These are phyloP conservation scores for Equus quagga DNA, from an alignment of 2,113 vertebrate species.

Conservation along the genomic window DNA sequence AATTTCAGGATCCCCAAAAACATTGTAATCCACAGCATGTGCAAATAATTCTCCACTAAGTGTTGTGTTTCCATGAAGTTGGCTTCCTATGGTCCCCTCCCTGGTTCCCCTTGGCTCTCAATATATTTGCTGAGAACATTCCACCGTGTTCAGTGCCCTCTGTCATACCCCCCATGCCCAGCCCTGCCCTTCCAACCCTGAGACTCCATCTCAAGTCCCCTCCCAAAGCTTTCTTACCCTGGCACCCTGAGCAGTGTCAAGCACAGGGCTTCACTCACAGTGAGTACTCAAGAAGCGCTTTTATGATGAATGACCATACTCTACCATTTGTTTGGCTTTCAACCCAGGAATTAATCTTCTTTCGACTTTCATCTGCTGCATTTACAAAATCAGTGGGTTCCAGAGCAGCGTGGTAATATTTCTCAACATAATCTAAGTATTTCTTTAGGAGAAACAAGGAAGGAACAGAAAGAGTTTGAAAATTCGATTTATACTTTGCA, in stretches of 20 bases:
- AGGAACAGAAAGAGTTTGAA: conserved; percentile 66
- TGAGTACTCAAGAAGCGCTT: not conserved
- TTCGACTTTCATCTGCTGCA: conserved; percentile 88
- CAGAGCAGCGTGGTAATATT: conserved; percentile 91
- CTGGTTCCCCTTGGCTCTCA: not conserved
- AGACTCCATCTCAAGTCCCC: not conserved
- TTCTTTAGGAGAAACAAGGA: conserved; percentile 83
- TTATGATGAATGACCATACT: conserved; percentile 53
- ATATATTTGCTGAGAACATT: not conserved
- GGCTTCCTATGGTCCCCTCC: not conserved
- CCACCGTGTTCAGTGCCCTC: not conserved
- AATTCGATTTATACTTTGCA: not conserved
- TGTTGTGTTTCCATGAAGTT: not conserved
- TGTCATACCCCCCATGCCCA: not conserved
- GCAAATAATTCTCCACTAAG: not conserved
- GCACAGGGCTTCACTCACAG: conserved; percentile 5
- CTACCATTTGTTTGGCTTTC: conserved; percentile 92
- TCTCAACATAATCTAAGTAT: conserved; percentile 90
- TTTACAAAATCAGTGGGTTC: conserved; percentile 91
- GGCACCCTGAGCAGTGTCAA: fast-evolving
- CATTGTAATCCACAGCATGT: fast-evolving
- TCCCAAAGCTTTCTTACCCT: not conserved
- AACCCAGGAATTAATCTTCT: conserved; percentile 94
- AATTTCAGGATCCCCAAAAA: not conserved
- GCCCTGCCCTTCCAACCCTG: not conserved